Percentiles rank a stretch among this genome's conserved stretches.
Conservation (phyloP, 2,797 vertebrate genomes). For the Urocyon cinereoargenteus region DNA sequence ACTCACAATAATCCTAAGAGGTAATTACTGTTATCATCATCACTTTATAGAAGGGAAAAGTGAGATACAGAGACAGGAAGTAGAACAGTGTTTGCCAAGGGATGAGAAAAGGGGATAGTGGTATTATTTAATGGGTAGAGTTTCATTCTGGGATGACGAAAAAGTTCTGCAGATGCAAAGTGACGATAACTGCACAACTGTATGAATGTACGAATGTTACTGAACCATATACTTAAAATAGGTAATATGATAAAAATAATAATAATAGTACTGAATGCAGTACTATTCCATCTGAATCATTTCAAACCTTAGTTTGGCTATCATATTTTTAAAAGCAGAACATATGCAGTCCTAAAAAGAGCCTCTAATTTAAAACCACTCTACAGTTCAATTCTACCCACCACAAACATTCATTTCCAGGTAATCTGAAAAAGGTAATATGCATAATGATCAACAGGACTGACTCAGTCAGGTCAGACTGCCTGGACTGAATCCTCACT, state of each 20-base stretch:
- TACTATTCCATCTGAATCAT: not conserved
- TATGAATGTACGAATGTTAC: not conserved
- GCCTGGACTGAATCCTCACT: not conserved
- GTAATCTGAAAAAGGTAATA: not conserved
- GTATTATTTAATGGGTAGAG: not conserved
- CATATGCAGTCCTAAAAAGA: not conserved
- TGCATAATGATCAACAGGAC: not conserved
- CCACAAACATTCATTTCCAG: not conserved
- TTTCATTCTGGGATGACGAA: not conserved
- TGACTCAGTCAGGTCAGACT: not conserved
- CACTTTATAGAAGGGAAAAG: not conserved
- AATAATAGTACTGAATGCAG: not conserved
- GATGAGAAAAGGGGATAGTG: not conserved
- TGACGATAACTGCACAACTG: not conserved
- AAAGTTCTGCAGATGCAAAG: not conserved
- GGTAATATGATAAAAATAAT: not conserved
- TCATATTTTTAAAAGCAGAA: not conserved
- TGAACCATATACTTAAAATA: not conserved
- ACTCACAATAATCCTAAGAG: not conserved
- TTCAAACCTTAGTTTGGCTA: conserved; percentile 28
- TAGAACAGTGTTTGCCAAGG: not conserved
- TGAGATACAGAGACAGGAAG: not conserved
- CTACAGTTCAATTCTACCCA: not conserved
- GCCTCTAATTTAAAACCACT: not conserved
- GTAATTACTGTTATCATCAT: not conserved